Base-by-base conservation (phyloP, 2,888 invertebrate genomes). In the Eucera pruinosa region DNA sequence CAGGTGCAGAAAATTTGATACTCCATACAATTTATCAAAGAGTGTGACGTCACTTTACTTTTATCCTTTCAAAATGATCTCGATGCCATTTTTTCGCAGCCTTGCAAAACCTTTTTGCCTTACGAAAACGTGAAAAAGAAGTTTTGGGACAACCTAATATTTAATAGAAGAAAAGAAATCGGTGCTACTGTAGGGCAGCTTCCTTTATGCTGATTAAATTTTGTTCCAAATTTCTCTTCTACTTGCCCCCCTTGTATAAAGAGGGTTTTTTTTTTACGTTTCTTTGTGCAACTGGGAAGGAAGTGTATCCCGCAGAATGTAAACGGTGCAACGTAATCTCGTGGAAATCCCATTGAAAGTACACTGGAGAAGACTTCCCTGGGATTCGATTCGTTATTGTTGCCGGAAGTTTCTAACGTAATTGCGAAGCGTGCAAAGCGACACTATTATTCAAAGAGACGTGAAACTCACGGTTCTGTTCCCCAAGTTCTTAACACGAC, bases 401-500 rank as follows among this genome's bases (percentile, higher is more conserved):
- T 25, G 20, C 13, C n/a, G 2, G 13, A 25, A 48, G 25, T 50
- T 41, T 39, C 25, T 39, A 50, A 50, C 25, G 18, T 41, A 50
- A 50, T 64, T 30, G 18, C 27, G 39, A 64, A 41, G 47, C n/a
- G 39, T 50, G n/a, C 20, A 30, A 43, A 9, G 39, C 23, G 50
- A 43, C 43, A 50, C 39, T 30, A 33, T 15, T 20, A 48, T 58
- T 45, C 23, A 6, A 41, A 13, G 13, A 23, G n/a, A 36, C 25
- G 15, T 45, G 67, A 71, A 55, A 93, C 96, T 95, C 91, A 97
- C 97, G 91, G 97, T 97, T 92, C 96, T 94, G 91, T 97, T 96
- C 64, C 96, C 97, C 89, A 96, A 96, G 91, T 97, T 96, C 90
- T 96, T 97, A 58, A 97, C 97, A 45, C 96, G 94, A 91, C 97